Base-by-base conservation (phyloP, 2,888 invertebrate genomes). In the Plusia festucae region DNA sequence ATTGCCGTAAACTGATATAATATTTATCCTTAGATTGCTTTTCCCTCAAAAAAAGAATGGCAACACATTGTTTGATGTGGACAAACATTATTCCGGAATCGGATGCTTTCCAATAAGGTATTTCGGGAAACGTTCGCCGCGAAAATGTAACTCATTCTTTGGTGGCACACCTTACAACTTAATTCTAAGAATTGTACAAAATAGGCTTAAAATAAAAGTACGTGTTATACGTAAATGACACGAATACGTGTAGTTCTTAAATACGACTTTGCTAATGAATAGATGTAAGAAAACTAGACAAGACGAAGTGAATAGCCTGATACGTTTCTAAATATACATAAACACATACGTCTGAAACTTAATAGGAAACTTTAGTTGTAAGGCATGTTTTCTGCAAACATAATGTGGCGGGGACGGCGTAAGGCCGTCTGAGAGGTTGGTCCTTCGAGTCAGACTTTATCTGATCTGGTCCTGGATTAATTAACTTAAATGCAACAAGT, bases 401-500 rank as follows among this genome's bases (percentile, higher is more conserved):
- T 82, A 68, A 79, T 74, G 71, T 73, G 72, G 77, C 55, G 77
- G 65, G 70, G 61, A 69, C 79, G 53, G 62, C 46, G 65, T 68
- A 58, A 76, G 66, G 55, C 52, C 44, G 82, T 82, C 84, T 82
- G 83, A 85, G 86, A 85, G 86, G 87, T 76, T 34, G 77, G 72
- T 87, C 88, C 85, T 88, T 82, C 85, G 83, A 88, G 83, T 83
- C 84, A 86, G 90, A 89, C 88, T 90, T 88, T 91, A 93, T 92
- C 93, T 86, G 93, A 92, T 93, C 90, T 88, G 88, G 86, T 82
- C 77, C 81, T 84, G 88, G 92, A 91, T 94, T 94, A 93, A 94
- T 94, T 94, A 94, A 93, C 90, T 94, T 93, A 92, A 94, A 94
- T 92, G 94, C 94, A 94, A 94, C 94, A 94, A 94, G 93, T 94